Conservation (phyloP, 2,797 vertebrate species). For the Sylvilagus floridanus region DNA sequence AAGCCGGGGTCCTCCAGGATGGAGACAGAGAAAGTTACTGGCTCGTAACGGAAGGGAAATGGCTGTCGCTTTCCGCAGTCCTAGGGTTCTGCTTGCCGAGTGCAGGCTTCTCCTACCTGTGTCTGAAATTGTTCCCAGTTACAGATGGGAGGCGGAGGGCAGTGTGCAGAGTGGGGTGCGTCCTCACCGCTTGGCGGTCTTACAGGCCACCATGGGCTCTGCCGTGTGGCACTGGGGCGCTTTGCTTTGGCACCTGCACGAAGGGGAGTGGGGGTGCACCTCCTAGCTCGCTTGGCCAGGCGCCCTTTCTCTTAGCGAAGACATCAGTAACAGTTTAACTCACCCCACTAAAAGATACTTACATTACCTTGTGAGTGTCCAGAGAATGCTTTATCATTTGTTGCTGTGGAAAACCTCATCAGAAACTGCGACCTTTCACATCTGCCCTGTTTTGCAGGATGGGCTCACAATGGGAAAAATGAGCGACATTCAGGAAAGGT, state of each 20-base stretch:
- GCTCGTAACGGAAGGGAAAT: background rate
- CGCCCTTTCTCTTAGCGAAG: background rate
- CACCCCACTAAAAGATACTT: background rate
- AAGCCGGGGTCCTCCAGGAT: no score
- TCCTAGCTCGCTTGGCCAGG: background rate
- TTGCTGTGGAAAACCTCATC: background rate
- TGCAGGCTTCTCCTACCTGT: rapidly evolving
- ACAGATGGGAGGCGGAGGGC: background rate
- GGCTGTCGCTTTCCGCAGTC: rapidly evolving
- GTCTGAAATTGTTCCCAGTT: background rate
- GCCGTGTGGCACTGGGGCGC: rapidly evolving
- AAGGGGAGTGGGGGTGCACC: rapidly evolving
- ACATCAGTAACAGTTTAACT: rapidly evolving
- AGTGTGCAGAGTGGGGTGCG: background rate
- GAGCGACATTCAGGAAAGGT: no score
- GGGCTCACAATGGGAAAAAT: background rate
- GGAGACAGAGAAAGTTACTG: rapidly evolving
- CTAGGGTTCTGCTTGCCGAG: background rate
- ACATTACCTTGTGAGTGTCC: background rate
- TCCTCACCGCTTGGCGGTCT: rapidly evolving
- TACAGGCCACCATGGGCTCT: no score
- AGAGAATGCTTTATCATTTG: background rate
- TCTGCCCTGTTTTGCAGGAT: background rate
- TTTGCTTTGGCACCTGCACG: background rate
- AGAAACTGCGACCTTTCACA: background rate